Evolutionary conservation across 2,113 vertebrate species (phyloP).

Genomic region (western clawed frog (Xenopus tropicalis)): UCB_Xtro_10.0 CM004443.2:158615501-158616000

Average conservation of each 20-base stretch:
- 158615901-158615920: constrained; percentile 21
- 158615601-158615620: not conserved
- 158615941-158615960: not conserved
- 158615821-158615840: constrained; percentile 13
- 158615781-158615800: constrained; percentile 10
- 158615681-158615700: constrained; percentile 14
- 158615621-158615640: constrained; percentile 24
- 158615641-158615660: constrained; percentile 11
- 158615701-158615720: not conserved
- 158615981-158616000: not conserved
- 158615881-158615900: constrained; percentile 21
- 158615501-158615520: not conserved
- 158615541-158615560: not conserved
- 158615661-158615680: constrained; percentile 23
- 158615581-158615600: not conserved
- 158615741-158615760: not conserved
- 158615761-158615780: constrained; percentile 24
- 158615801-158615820: constrained; percentile 34
- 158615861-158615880: constrained; percentile 9
- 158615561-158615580: not conserved
- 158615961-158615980: not conserved
- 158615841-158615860: constrained; percentile 23
- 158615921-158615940: not conserved
- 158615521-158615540: not conserved
- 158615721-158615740: constrained; percentile 18